Evolutionary conservation across 2,797 vertebrate species (phyloP).

Genomic region (Liasis olivaceus): DNA sequence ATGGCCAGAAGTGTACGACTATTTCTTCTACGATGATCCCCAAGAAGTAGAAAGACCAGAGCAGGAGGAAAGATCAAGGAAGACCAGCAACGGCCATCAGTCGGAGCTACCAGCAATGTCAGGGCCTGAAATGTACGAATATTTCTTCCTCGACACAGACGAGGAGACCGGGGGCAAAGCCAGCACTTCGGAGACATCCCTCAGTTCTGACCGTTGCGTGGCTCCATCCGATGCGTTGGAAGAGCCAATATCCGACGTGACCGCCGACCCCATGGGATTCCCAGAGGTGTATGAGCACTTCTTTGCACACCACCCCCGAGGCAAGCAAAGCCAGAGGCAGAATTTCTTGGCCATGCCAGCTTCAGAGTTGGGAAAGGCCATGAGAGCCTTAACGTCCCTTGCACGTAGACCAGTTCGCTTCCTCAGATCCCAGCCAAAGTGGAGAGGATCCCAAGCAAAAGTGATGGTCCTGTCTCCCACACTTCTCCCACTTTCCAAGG

Average conservation of each 20-base stretch:
- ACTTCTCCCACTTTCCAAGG: neutral
- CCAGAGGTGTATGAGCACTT: conserved; percentile 82
- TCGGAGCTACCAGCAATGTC: conserved; percentile 48
- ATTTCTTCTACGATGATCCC: conserved; percentile 83
- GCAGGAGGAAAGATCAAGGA: fast-evolving
- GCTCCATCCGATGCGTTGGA: neutral
- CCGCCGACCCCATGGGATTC: conserved; percentile 46
- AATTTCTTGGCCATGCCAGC: conserved; percentile 28
- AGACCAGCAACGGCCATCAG: fast-evolving
- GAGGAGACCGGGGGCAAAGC: conserved; percentile 11
- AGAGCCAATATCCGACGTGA: fast-evolving
- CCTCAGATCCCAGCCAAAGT: neutral
- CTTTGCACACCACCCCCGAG: conserved; percentile 24
- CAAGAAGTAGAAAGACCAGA: conserved; percentile 31
- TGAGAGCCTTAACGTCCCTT: conserved; percentile 52
- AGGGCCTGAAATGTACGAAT: conserved; percentile 76
- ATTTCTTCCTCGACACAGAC: conserved; percentile 71
- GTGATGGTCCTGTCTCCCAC: conserved; percentile 30
- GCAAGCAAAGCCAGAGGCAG: conserved; percentile 27
- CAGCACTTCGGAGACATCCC: conserved; percentile 16
- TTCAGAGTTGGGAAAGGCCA: conserved; percentile 44
- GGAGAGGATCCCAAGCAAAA: neutral
- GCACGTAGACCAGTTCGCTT: neutral
- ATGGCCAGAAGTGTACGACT: conserved; percentile 87
- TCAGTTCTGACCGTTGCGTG: neutral